Evolutionary conservation across 2,888 invertebrate species (phyloP).

Genomic region (Mythimna vitellina): DNA sequence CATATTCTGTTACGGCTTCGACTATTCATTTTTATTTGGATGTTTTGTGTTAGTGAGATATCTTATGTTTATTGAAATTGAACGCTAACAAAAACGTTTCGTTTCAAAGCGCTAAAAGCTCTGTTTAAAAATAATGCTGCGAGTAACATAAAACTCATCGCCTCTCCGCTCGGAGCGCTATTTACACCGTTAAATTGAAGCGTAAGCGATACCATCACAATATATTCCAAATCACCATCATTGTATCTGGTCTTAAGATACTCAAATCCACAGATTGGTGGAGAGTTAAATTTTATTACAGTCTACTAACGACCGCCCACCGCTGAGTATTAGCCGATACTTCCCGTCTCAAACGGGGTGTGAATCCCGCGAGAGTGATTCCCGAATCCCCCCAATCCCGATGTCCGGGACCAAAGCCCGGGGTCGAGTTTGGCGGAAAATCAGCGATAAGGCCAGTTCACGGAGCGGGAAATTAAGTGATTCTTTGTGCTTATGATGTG

Average conservation of each 20-base stretch:
- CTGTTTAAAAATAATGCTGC: constrained; percentile 25
- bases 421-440: constrained; percentile 61
- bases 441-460: constrained; percentile 58
- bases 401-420: constrained; percentile 54
- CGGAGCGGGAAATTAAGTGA: constrained; percentile 61
- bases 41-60: constrained; percentile 4
- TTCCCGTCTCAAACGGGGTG: constrained; percentile 67
- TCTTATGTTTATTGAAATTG: constrained; percentile 5
- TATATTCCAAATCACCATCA: constrained; percentile 52
- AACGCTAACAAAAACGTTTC: not conserved
- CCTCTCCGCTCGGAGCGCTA: constrained; percentile 21
- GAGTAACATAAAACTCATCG: constrained; percentile 36
- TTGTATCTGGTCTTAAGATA: constrained; percentile 57
- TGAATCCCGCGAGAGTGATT: constrained; percentile 69
- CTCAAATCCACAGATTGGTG: constrained; percentile 61
- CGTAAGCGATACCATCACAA: constrained; percentile 57
- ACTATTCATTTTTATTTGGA: not conserved
- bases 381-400: constrained; percentile 61
- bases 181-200: constrained; percentile 43
- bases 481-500: constrained; percentile 57
- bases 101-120: constrained; percentile 8
- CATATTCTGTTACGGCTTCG: not conserved
- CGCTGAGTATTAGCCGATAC: constrained; percentile 65
- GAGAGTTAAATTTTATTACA: constrained; percentile 69
- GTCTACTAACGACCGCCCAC: constrained; percentile 65